Base-by-base conservation (phyloP, 1,140 invertebrate genomes). In the Lerema accius region DNA sequence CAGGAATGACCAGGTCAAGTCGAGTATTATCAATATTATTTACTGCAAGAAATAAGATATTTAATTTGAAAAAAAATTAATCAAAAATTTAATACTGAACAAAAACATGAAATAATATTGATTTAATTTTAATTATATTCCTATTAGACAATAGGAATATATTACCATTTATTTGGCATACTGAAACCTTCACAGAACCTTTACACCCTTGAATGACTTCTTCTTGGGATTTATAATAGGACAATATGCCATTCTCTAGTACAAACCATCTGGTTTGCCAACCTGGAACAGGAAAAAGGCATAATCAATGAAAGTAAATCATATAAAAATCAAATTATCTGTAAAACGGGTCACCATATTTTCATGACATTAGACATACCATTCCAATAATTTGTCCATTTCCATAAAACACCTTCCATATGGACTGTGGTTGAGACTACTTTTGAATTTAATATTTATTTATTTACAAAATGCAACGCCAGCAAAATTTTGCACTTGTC, bases 181-280 rank as follows among this genome's bases (percentile, higher is more conserved):
- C 95, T 58, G 94, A 93, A 70, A 97, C 94, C 91, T 95, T 96
- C 50, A 96, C 93, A 32, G 95, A 96, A 9, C 96, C 96, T 92
- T 96, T 96, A 84, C 95, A 96, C 3, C 96, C 96, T 91, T 96
- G 95, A 80, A 93, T 94, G 1, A 96, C 95, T 91, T 96, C 95
- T 68, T 96, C 95, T 79, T 95, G 93, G 3, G 95, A 96, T 84
- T 95, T 95, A 82, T 96, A 97, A 84, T 97, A 97, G 0, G 95
- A 95, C 71, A 96, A 80, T 46, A 96, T 93, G 28, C 95, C 95
- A 91, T 96, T 94, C 72, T 96, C 95, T 69, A 96, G 90, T 42
- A 96, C 92, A 92, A 97, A 97, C 95, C 95, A 97, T 78, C 96
- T 92, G 14, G 95, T 96, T 87, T 97, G 96, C 96, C 96, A 97